Conservation (phyloP, 2,113 vertebrate genomes). For the Tylochromis polylepis region DNA sequence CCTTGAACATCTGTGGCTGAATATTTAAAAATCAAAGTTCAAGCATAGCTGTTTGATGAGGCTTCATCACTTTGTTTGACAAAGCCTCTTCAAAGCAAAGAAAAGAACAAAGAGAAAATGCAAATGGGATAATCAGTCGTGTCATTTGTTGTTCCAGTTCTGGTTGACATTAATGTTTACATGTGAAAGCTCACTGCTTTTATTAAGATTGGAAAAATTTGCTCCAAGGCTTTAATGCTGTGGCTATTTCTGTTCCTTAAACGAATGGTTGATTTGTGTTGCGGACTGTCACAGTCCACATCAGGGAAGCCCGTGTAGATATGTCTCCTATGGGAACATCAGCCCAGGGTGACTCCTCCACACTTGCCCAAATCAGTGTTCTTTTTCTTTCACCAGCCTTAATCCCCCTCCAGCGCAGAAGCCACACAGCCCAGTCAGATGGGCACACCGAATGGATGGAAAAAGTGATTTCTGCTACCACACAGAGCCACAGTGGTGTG, state of each 20-base stretch:
- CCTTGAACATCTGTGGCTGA: background rate
- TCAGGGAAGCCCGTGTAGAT: background rate
- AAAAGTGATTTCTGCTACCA: slow-evolving; percentile 35
- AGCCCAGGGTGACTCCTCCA: slow-evolving; percentile 8
- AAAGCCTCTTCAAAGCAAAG: background rate
- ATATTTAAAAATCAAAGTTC: background rate
- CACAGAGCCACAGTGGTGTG: background rate
- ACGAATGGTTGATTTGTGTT: background rate
- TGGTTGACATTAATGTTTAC: background rate
- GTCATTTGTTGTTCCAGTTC: background rate
- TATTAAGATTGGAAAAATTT: background rate
- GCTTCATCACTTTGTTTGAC: background rate
- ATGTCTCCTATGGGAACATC: slow-evolving; percentile 8
- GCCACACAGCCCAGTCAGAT: background rate
- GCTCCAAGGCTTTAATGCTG: background rate
- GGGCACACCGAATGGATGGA: slow-evolving; percentile 16
- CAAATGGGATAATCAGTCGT: background rate
- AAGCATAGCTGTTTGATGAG: background rate
- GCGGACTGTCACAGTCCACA: background rate
- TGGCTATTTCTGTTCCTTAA: background rate
- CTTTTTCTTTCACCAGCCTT: background rate
- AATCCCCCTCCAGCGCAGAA: background rate
- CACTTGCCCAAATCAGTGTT: background rate
- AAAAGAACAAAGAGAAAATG: background rate
- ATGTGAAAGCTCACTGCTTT: background rate